Evolutionary conservation across 2,113 vertebrate species (phyloP), one percentile per base, ranked within the genome.

Genomic region (Lampris megalopsis): DNA sequence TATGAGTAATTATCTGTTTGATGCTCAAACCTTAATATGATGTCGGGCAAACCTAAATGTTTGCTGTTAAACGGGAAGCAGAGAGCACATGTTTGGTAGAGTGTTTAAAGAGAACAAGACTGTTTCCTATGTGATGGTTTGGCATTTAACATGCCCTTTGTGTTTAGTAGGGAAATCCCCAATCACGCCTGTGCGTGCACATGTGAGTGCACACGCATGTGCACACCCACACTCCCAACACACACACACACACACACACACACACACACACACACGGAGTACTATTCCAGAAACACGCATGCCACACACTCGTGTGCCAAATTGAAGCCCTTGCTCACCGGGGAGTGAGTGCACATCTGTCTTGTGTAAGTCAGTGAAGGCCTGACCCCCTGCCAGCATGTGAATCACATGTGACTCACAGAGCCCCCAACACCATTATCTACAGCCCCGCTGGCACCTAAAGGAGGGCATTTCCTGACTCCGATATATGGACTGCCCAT

Each of bases 381-480:
- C 71, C 83, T 86, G 75, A 73, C 75, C 77, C 65, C 56, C 73
- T 71, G 76, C 85, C 86, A 87, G 80, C 64, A 56, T 77, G 70
- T 74, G 84, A 87, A 81, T 74, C 83, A 85, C 80, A 58, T 77
- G 68, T 74, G 84, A 87, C 80, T 74, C 83, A 85, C 80, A 58
- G 79, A 79, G 73, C 69, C 75, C 24, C 63, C 72, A 70, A 77
- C 80, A 81, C 90, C 90, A 92, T 92, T 90, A 91, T 83, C 77
- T 71, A 84, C 80, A 84, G 64, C 71, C 82, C 80, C 64, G 60
- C 86, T 89, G 85, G 73, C 87, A 86, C 86, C 75, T 37, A 52
- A 24, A 83, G 66, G 71, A 88, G 84, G 91, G 86, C 79, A 89
- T 91, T 92, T 92, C 86, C 92, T 92, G 88, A 86, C 87, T 85